A percentile compares a stretch with the other conserved stretches of the same genome.
Evolutionary conservation across 2,113 vertebrate species (phyloP).

Genomic region (Serinus canaria): DNA sequence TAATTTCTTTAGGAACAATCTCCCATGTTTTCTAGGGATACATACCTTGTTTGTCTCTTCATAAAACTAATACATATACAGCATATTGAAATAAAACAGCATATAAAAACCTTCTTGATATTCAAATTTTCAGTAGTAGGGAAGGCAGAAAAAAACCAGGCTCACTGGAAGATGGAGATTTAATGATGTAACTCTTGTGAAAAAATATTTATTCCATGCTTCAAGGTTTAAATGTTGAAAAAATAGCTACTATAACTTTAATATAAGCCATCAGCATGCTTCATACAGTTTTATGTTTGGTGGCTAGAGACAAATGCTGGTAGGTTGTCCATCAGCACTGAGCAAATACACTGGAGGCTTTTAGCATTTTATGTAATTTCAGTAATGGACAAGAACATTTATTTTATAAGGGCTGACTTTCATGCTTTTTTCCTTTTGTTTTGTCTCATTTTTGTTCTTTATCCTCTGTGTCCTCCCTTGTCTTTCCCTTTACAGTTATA

Average conservation of each 20-base stretch:
- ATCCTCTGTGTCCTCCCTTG: not conserved
- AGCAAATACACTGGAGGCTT: not conserved
- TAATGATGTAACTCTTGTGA: not conserved
- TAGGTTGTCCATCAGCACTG: not conserved
- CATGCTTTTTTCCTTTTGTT: not conserved
- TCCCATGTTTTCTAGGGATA: not conserved
- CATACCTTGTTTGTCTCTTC: not conserved
- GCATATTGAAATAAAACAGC: not conserved
- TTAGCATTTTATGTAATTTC: not conserved
- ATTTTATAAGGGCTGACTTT: not conserved
- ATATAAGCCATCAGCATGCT: not conserved
- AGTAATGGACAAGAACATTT: not conserved
- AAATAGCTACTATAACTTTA: not conserved
- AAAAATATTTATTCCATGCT: not conserved
- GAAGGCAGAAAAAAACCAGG: not conserved
- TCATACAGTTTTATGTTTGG: not conserved
- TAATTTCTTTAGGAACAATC: not conserved
- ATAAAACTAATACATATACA: not conserved
- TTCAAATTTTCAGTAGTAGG: not conserved
- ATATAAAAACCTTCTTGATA: not conserved
- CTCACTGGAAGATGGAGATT: not conserved
- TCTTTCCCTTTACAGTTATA: constrained; percentile 36
- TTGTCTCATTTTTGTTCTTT: constrained; percentile 19
- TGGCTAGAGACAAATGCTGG: not conserved
- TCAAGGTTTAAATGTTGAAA: not conserved